phyloP scores from a whole-genome alignment of 2,888 invertebrate species.

The Cheilosia impressa region DNA sequence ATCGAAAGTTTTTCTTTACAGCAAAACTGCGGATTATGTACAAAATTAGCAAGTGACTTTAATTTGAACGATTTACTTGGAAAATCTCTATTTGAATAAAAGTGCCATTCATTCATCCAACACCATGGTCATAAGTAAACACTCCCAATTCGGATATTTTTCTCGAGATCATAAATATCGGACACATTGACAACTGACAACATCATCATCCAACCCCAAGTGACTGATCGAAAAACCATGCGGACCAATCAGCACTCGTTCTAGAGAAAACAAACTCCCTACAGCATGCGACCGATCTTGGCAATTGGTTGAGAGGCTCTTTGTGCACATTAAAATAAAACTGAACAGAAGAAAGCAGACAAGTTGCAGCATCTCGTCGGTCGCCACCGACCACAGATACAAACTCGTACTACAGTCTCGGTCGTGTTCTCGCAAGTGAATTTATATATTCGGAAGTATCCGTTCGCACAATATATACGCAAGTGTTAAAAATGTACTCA shows the following conservation, averaged over 20 bases:
- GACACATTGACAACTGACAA: constrained; percentile 56
- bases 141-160: constrained; percentile 34
- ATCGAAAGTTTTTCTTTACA: background rate
- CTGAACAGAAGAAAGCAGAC: constrained; percentile 9
- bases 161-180: constrained; percentile 60
- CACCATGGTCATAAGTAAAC: constrained; percentile 20
- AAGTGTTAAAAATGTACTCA: constrained; percentile 52
- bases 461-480: background rate
- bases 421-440: constrained; percentile 49
- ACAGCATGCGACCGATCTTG: constrained; percentile 26
- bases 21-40: background rate
- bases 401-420: constrained; percentile 40
- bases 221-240: constrained; percentile 57
- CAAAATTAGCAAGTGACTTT: background rate
- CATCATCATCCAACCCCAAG: constrained; percentile 47
- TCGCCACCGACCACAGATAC: constrained; percentile 10
- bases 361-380: constrained; percentile 13
- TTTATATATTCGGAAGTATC: background rate
- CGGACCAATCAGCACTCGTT: constrained; percentile 55
- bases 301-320: constrained; percentile 56
- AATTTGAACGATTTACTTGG: background rate
- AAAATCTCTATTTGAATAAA: constrained; percentile 1
- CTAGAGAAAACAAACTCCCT: constrained; percentile 39
- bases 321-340: constrained; percentile 13
- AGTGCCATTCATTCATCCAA: constrained; percentile 31